phyloP scores from a whole-genome alignment of 2,797 vertebrate genomes.

The Oceanodroma leucorhoa region DNA sequence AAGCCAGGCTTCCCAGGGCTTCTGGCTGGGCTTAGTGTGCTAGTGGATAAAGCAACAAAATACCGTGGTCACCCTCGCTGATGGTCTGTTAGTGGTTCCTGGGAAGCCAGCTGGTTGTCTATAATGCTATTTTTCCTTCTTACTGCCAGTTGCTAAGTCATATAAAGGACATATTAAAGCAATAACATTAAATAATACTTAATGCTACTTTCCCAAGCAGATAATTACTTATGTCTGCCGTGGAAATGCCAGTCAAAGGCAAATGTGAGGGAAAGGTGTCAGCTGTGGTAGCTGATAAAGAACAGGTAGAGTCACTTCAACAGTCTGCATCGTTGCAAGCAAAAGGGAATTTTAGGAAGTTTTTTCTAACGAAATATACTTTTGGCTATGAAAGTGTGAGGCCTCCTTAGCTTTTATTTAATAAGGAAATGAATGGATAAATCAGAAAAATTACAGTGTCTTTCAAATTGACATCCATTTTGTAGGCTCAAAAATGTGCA shows the following conservation, averaged over 20 bases:
- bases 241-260: neutral
- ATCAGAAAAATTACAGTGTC: neutral
- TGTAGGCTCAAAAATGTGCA: neutral
- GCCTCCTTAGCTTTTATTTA: neutral
- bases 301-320: neutral
- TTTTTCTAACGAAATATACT: neutral
- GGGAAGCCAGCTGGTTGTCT: neutral
- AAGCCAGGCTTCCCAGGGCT: neutral
- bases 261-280: neutral
- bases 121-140: neutral
- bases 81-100: neutral
- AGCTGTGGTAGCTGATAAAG: neutral
- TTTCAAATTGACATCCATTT: neutral
- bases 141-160: neutral
- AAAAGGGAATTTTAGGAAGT: neutral
- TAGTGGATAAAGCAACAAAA: neutral
- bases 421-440: neutral
- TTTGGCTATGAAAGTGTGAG: neutral
- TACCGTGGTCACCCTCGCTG: neutral
- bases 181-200: neutral
- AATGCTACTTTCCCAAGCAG: neutral
- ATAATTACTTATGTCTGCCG: neutral
- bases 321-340: neutral
- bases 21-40: neutral
- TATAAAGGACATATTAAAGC: neutral